phyloP scores from a whole-genome alignment of 2,888 invertebrate genomes.

The Nasonovia ribisnigri region DNA sequence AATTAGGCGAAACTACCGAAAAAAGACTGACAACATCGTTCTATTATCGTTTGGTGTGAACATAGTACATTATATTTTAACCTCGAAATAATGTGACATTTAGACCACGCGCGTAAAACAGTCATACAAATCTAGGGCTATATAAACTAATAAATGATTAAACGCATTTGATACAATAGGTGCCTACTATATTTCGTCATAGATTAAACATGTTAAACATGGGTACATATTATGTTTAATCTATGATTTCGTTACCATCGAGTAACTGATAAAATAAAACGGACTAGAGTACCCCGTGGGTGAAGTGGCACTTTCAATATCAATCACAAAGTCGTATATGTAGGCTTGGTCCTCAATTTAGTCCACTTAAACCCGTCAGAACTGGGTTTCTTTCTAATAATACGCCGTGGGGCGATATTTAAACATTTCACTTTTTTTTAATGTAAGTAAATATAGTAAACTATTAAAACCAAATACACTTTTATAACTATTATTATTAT shows the following conservation, averaged over 20 bases:
- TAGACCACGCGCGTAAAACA: neutral
- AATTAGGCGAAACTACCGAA: neutral
- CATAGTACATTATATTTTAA: neutral
- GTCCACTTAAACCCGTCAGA: neutral
- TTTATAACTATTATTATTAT: neutral
- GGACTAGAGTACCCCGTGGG: neutral
- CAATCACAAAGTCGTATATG: neutral
- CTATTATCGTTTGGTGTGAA: neutral
- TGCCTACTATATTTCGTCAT: too few relatives aligned
- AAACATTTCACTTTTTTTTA: slow-evolving; percentile 28
- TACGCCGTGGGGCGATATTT: neutral
- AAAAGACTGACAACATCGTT: neutral
- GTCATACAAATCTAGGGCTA: neutral
- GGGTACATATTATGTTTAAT: too few relatives aligned
- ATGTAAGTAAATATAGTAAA: neutral
- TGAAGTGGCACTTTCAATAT: neutral
- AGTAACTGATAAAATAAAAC: neutral
- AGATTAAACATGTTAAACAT: too few relatives aligned
- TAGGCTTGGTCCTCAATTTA: neutral
- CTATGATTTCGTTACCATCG: neutral
- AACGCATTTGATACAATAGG: neutral
- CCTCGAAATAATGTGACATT: neutral
- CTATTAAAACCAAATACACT: neutral
- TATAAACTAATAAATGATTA: neutral
- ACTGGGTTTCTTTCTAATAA: neutral